Percentiles rank a stretch among this genome's conserved stretches.
Evolutionary conservation across 53 echinoderm and acorn worm genomes (phyloP).

Genomic region (Paracentrotus lividus): DNA sequence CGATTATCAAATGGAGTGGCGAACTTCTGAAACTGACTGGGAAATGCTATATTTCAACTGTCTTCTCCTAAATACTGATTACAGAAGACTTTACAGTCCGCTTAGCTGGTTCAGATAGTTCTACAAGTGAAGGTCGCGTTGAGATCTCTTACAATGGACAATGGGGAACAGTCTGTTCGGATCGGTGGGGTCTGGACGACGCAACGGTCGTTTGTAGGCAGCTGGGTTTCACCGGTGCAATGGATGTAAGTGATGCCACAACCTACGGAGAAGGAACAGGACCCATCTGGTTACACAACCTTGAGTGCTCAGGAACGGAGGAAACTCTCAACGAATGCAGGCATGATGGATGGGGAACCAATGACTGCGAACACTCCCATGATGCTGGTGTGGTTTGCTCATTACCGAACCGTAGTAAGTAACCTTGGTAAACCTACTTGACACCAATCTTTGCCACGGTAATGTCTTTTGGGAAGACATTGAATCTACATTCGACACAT

Average conservation of each 20-base stretch:
- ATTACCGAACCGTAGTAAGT: not conserved
- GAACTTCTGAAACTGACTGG: too few relatives aligned
- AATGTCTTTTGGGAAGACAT: too few relatives aligned
- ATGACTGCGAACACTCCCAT: not conserved
- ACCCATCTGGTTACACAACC: not conserved
- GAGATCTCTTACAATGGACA: not conserved
- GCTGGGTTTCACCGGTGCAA: not conserved
- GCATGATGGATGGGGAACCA: not conserved
- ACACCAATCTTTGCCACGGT: too few relatives aligned
- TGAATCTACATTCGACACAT: too few relatives aligned
- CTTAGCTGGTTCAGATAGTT: not conserved
- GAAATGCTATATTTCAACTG: too few relatives aligned
- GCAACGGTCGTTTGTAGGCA: conserved; percentile 19
- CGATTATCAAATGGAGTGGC: too few relatives aligned
- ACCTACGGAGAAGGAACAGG: not conserved
- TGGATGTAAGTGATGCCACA: not conserved
- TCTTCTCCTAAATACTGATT: too few relatives aligned
- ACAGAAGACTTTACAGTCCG: not conserved
- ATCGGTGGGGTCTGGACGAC: conserved; percentile 5
- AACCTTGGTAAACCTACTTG: too few relatives aligned
- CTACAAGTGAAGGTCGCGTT: conserved; percentile 20
- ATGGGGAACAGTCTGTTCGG: conserved; percentile 38
- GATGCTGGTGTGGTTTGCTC: not conserved
- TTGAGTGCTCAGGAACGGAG: not conserved
- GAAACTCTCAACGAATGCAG: not conserved